These are phyloP conservation scores for Spatulosminthurus flaviceps DNA, from an alignment of 2,888 invertebrate genomes.

Conservation along the genomic window DNA sequence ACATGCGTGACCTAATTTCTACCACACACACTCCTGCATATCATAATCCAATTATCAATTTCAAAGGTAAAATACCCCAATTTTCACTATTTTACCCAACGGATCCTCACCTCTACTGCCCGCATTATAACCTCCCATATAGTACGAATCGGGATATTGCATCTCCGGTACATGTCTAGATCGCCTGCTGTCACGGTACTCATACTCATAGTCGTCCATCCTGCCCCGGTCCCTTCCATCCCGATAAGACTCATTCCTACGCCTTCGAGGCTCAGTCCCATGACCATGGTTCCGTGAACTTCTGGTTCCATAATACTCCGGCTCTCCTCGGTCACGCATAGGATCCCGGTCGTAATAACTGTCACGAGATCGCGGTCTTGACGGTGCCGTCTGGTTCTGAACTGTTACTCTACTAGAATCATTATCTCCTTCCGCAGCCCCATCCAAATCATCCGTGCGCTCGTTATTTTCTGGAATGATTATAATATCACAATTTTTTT, in stretches of 20 bases:
- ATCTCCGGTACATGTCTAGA: constrained; percentile 20
- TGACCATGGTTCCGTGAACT: constrained; percentile 45
- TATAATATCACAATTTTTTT: background rate
- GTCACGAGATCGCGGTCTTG: constrained; percentile 45
- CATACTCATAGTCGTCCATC: constrained; percentile 23
- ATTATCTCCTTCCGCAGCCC: constrained; percentile 47
- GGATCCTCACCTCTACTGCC: background rate
- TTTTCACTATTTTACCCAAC: background rate
- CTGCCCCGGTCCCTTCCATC: constrained; percentile 44
- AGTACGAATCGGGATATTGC: constrained; percentile 19
- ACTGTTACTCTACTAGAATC: constrained; percentile 38
- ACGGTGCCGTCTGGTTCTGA: constrained; percentile 37
- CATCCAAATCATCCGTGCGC: constrained; percentile 47
- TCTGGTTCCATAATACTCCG: constrained; percentile 50
- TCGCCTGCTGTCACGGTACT: constrained; percentile 13
- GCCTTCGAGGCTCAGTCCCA: constrained; percentile 37
- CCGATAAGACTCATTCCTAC: constrained; percentile 47
- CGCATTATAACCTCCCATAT: background rate
- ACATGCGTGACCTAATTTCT: background rate
- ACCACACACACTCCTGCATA: background rate
- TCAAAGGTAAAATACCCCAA: too few relatives aligned
- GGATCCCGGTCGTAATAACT: constrained; percentile 55
- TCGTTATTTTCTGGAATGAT: constrained; percentile 30
- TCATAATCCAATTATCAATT: too few relatives aligned
- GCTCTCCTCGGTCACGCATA: constrained; percentile 52